Evolutionary conservation across 1,140 invertebrate genomes (phyloP).

Genomic region (Latrodectus geometricus): DNA sequence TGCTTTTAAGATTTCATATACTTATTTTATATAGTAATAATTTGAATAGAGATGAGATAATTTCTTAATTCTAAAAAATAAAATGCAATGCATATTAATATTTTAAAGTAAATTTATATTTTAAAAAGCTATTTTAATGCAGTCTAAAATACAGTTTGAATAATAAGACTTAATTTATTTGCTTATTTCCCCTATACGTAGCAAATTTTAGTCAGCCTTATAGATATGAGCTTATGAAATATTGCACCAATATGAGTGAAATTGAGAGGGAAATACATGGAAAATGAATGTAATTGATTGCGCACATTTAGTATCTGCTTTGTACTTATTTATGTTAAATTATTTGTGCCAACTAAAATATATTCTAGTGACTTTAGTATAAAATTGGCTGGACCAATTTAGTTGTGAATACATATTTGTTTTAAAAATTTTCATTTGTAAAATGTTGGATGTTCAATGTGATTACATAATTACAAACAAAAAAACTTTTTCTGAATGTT

Average conservation of each 20-base stretch:
- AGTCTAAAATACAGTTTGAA: too few species aligned
- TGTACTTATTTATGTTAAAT: conserved; percentile 57
- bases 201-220: conserved; percentile 44
- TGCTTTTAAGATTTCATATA: too few species aligned
- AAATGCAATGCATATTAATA: too few species aligned
- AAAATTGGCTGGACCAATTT: conserved; percentile 58
- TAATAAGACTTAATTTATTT: too few species aligned
- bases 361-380: conserved; percentile 4
- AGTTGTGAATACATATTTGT: conserved; percentile 4
- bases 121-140: too few species aligned
- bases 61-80: too few species aligned
- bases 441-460: not conserved
- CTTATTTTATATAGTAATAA: too few species aligned
- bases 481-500: not conserved
- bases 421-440: not conserved
- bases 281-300: conserved; percentile 7
- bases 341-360: conserved; percentile 54
- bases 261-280: not conserved
- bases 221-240: conserved; percentile 49
- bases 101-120: too few species aligned
- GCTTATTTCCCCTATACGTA: not conserved
- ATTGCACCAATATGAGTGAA: not conserved
- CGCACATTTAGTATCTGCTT: conserved; percentile 42
- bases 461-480: not conserved
- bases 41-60: too few species aligned